Base-by-base conservation (phyloP, 2,113 vertebrate genomes). In the Psittacus erithacus region DNA sequence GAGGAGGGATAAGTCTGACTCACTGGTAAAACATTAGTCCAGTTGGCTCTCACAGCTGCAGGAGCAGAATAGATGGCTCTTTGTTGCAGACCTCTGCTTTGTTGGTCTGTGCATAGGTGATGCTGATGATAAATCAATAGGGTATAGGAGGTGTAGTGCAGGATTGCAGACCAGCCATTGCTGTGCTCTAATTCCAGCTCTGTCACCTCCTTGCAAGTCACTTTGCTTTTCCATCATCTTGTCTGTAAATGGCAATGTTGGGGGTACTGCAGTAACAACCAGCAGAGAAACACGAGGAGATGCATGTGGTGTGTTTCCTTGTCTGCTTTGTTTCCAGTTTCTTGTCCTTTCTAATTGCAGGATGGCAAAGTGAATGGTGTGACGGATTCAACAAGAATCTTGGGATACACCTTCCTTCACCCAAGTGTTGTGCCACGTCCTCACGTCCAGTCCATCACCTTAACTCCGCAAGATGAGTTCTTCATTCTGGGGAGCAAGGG, bases 291-390 rank as follows among this genome's bases (percentile, higher is more conserved):
- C 1, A 4, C 25, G 6, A 6, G 59, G 44, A 82, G 25, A 6
- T 39, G 57, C 22, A 74, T 41, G n/a, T 60, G n/a, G 69, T 35
- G n/a, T 41, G 29, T 44, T 12, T 93, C n/a, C 8, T 38, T 47
- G 27, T 73, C 28, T 65, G 16, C 57, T 41, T 64, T 13, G 16
- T 84, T 62, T 47, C 69, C 50, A 47, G 12, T 68, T 70, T 52
- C 24, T 38, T 80, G 7, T 75, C 59, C 27, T 93, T 63, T 94
- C 65, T 90, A 5, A 47, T 97, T 96, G 11, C 97, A 99, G 99
- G 99, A 99, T 50, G 99, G 99, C 97, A 99, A 99, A 97, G 99
- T 99, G 92, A 99, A 99, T 0, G 99, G 99, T 1, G 99, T 99
- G 97, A 99, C 99, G 0, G 99, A 99, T 94, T 99, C 99, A 17